Evolutionary conservation across 2,113 vertebrate genomes (phyloP).

Genomic region (Excalfactoria chinensis): DNA sequence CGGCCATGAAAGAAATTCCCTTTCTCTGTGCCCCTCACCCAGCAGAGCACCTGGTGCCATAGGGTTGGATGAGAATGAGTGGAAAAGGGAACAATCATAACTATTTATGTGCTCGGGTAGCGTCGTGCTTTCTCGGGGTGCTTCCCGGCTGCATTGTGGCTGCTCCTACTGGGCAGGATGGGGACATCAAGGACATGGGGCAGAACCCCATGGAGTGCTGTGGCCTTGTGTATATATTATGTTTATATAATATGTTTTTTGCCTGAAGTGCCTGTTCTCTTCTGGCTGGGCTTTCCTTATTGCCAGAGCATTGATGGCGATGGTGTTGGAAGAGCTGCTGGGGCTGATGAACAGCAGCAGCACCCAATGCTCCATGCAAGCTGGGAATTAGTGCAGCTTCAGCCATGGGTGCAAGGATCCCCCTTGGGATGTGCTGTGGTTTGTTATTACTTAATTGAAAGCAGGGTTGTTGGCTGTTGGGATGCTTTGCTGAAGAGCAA

Average conservation of each 20-base stretch:
- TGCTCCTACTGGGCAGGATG: not conserved
- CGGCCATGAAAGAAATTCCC: not conserved
- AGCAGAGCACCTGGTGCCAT: not conserved
- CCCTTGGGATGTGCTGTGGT: not conserved
- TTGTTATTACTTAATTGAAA: not conserved
- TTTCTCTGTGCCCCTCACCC: not conserved
- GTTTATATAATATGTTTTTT: no score
- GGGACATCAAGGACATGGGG: not conserved
- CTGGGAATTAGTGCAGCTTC: no score
- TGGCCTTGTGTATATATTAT: not conserved
- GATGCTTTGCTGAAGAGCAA: not conserved
- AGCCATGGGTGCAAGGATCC: not conserved
- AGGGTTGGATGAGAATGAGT: not conserved
- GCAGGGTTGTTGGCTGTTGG: not conserved
- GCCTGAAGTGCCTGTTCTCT: rapidly evolving
- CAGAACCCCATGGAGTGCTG: not conserved
- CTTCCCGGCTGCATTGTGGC: rapidly evolving
- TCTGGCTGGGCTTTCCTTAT: not conserved
- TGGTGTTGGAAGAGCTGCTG: not conserved
- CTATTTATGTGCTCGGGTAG: not conserved
- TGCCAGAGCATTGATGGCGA: rapidly evolving
- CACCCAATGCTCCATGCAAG: not conserved
- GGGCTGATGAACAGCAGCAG: not conserved
- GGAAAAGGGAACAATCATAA: not conserved
- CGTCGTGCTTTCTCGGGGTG: not conserved